Conservation (phyloP, 2,113 vertebrate species). For the Sapayoa aenigma region DNA sequence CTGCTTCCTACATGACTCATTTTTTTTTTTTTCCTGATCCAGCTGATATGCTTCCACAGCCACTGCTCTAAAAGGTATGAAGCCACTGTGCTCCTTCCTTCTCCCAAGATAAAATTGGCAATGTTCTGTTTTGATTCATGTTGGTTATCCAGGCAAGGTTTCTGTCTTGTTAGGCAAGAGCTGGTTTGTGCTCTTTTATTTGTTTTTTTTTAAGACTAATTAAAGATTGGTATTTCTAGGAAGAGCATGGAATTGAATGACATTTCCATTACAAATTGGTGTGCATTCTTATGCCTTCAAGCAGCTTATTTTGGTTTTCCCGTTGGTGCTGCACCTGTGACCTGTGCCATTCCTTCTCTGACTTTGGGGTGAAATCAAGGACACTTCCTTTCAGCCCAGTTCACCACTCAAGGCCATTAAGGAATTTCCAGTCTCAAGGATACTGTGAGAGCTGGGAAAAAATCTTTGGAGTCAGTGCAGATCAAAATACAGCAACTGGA, state of each 20-base stretch:
- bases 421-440: neutral
- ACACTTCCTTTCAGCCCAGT: neutral
- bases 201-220: neutral
- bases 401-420: neutral
- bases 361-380: neutral
- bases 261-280: neutral
- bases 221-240: neutral
- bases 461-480: neutral
- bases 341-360: neutral
- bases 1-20: neutral
- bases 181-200: neutral
- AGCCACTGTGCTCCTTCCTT: neutral
- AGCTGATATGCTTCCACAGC: neutral
- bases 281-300: neutral
- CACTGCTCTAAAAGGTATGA: neutral
- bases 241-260: neutral
- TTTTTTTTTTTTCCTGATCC: neutral
- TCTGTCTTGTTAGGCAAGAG: neutral
- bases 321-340: neutral
- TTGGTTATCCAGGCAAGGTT: neutral
- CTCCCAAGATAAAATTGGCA: neutral
- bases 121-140: neutral
- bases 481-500: neutral
- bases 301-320: neutral
- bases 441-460: neutral